A percentile compares a stretch with the other conserved stretches of the same genome.
Conservation (phyloP, 2,113 vertebrate genomes). For the Ophthalmolycus amberensis region DNA sequence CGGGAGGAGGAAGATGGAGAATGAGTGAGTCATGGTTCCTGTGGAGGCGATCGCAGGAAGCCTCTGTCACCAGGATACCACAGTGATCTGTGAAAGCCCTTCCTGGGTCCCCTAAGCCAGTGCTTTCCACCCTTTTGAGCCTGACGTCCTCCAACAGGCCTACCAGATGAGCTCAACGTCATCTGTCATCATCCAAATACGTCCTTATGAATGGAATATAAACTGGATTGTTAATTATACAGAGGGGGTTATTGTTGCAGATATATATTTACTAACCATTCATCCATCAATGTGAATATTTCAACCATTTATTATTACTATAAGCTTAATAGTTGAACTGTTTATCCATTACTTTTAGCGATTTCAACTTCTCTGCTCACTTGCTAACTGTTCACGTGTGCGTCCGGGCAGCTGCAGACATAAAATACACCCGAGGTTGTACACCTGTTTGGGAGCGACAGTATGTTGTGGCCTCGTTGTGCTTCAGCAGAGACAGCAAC, state of each 20-base stretch:
- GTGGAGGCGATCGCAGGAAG: constrained; percentile 40
- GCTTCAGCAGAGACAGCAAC: neutral
- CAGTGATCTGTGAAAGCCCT: constrained; percentile 21
- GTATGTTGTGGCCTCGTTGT: neutral
- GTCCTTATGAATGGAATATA: neutral
- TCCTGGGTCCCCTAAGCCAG: constrained; percentile 23
- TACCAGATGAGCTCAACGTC: neutral
- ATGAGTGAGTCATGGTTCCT: constrained; percentile 61
- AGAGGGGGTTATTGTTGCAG: neutral
- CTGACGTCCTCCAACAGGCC: neutral
- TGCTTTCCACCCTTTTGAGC: neutral
- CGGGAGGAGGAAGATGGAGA: constrained; percentile 51
- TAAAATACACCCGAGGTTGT: neutral
- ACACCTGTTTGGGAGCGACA: neutral
- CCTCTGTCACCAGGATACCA: constrained; percentile 34
- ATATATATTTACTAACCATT: neutral
- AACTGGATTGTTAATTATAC: neutral
- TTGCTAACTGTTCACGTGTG: neutral
- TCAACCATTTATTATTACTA: neutral
- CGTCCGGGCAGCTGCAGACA: neutral
- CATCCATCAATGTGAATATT: neutral
- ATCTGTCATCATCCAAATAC: neutral
- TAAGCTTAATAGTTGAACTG: neutral
- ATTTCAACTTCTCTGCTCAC: neutral
- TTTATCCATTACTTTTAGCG: neutral